Base-by-base conservation (phyloP, 2,888 invertebrate species). In the Clivina fossor region DNA sequence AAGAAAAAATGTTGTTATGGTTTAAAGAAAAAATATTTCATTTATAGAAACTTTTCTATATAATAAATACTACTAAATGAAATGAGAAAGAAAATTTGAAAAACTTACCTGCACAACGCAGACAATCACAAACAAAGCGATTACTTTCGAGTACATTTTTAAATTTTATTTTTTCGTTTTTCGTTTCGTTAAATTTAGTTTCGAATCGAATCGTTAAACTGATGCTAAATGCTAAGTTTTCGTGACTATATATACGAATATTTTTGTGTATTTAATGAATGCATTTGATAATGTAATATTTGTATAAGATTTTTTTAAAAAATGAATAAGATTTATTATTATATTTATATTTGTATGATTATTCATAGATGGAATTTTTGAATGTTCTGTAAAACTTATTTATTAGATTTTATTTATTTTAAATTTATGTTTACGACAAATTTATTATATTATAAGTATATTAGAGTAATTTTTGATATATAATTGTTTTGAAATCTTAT, bases 11-110 rank as follows among this genome's bases (percentile, higher is more conserved):
- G n/a, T n/a, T n/a, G n/a, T n/a, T n/a, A n/a, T n/a, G n/a, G n/a
- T n/a, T n/a, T n/a, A n/a, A n/a, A n/a, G n/a, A n/a, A n/a, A n/a
- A n/a, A n/a, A n/a, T n/a, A n/a, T n/a, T n/a, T n/a, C n/a, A n/a
- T n/a, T n/a, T n/a, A n/a, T n/a, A n/a, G n/a, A n/a, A n/a, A n/a
- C 19, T 18, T 38, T 18, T 38, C 15, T 38, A 38, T 38, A 38
- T 38, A 32, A 15, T 11, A 32, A 32, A 4, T 7, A 9, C 7
- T 8, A 9, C 51, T 35, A 22, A n/a, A 57, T 62, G 65, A 65
- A 65, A 65, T 63, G 63, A 65, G 63, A 65, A 32, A 20, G 13
- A 30, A 47, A 35, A 26, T 2, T 18, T 11, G 16, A 4, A 18
- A 30, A 32, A 15, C 49, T 24, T 49, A 49, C 49, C 38, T 49